A percentile compares a stretch with the other conserved stretches of the same genome.
These are phyloP conservation scores for Meloidogyne chitwoodi DNA, from an alignment of 1,140 invertebrate genomes.

Conservation along the genomic window DNA sequence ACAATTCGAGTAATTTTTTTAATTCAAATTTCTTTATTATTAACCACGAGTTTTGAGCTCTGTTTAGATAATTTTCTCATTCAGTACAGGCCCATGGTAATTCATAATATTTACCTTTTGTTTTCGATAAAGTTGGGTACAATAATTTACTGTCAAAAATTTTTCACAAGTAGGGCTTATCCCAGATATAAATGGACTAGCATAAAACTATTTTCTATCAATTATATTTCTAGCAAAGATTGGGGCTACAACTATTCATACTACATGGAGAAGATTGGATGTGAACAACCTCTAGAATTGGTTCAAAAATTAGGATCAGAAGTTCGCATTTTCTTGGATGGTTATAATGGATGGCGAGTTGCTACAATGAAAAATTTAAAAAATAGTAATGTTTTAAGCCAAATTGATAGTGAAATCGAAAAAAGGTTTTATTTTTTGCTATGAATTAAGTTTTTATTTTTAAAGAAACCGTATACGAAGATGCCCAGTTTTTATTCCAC, in stretches of 20 bases:
- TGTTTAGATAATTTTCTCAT: no score
- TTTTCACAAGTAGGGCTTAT: no score
- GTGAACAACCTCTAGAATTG: background rate
- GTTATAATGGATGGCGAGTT: background rate
- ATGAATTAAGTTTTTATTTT: background rate
- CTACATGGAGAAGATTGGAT: background rate
- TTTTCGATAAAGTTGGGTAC: no score
- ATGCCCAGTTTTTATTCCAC: background rate
- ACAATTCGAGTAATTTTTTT: background rate
- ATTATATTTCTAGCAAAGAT: background rate
- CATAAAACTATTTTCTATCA: background rate
- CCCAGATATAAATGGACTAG: no score
- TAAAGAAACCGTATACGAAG: background rate
- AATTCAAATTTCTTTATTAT: no score
- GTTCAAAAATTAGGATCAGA: background rate
- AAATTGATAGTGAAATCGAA: background rate
- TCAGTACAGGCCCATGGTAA: no score
- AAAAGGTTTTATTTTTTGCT: background rate
- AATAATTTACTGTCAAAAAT: no score
- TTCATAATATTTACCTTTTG: no score
- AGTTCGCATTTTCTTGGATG: background rate
- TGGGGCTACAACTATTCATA: background rate
- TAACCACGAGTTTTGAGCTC: no score
- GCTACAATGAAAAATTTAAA: background rate
- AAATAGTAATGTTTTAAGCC: background rate